A percentile compares a stretch with the other conserved stretches of the same genome.
phyloP scores from a whole-genome alignment of 2,888 invertebrate genomes.

The Gnatocerus cornutus region DNA sequence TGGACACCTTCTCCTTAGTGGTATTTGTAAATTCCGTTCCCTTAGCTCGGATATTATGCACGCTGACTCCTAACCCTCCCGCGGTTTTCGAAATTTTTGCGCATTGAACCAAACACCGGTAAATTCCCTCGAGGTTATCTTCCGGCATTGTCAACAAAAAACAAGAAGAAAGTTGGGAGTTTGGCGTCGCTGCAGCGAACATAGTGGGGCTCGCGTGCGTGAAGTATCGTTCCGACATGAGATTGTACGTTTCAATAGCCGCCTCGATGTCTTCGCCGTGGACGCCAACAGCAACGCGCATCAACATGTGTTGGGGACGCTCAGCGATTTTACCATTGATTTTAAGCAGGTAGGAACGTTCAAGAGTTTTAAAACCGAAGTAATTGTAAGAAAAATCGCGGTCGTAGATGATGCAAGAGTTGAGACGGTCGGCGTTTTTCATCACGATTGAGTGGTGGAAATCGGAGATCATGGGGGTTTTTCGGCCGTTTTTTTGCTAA shows the following conservation, averaged over 20 bases:
- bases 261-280: constrained; percentile 94
- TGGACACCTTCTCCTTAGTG: constrained; percentile 95
- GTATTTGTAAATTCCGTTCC: constrained; percentile 86
- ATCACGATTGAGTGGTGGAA: constrained; percentile 86
- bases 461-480: constrained; percentile 90
- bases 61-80: constrained; percentile 97
- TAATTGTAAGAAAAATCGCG: constrained; percentile 98
- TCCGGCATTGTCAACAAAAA: constrained; percentile 95
- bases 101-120: constrained; percentile 92
- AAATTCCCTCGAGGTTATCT: constrained; percentile 97
- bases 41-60: constrained; percentile 94
- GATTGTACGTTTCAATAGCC: constrained; percentile 96
- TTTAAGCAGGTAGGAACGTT: constrained; percentile 94
- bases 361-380: constrained; percentile 98
- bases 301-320: constrained; percentile 98
- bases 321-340: constrained; percentile 95
- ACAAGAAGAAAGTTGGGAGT: constrained; percentile 96
- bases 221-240: constrained; percentile 95
- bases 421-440: constrained; percentile 90
- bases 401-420: constrained; percentile 97
- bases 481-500: constrained; percentile 81
- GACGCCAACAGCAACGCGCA: constrained; percentile 97
- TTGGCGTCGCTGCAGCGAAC: constrained; percentile 93
- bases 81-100: constrained; percentile 97
- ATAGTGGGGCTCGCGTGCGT: constrained; percentile 99